A percentile compares a stretch with the other conserved stretches of the same genome.
Conservation (phyloP, 2,113 vertebrate species). For the Junco hyemalis region DNA sequence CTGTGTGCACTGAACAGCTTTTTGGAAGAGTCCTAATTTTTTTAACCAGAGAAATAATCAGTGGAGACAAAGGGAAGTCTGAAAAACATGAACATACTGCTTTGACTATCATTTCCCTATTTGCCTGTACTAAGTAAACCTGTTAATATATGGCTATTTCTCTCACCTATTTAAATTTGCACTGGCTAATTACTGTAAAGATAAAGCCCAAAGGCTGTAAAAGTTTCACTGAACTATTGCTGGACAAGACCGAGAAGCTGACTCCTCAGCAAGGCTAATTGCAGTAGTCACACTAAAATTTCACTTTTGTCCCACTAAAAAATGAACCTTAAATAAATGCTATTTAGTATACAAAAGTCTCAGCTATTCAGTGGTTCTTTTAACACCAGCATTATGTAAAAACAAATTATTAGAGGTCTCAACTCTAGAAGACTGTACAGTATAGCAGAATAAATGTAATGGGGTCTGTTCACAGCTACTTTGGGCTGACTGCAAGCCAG, state of each 20-base stretch:
- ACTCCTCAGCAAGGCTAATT: background rate
- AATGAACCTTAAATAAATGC: background rate
- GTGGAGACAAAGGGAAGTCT: background rate
- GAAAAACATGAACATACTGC: background rate
- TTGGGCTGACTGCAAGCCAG: background rate
- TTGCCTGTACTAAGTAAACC: background rate
- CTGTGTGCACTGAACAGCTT: background rate
- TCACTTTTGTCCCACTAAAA: background rate
- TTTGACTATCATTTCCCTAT: background rate
- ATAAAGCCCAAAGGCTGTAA: background rate
- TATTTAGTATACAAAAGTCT: background rate
- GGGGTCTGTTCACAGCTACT: background rate
- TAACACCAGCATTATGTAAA: background rate
- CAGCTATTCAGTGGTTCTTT: background rate
- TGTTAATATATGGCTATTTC: background rate
- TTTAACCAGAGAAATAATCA: background rate
- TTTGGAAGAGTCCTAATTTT: background rate
- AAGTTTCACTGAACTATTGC: background rate
- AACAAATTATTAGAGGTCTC: background rate
- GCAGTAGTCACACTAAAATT: background rate
- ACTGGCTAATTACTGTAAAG: background rate
- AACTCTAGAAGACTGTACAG: background rate
- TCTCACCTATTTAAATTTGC: background rate
- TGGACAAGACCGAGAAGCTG: background rate
- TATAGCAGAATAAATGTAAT: background rate